Evolutionary conservation across 2,797 vertebrate species (phyloP).

Genomic region (Falco berigora): DNA sequence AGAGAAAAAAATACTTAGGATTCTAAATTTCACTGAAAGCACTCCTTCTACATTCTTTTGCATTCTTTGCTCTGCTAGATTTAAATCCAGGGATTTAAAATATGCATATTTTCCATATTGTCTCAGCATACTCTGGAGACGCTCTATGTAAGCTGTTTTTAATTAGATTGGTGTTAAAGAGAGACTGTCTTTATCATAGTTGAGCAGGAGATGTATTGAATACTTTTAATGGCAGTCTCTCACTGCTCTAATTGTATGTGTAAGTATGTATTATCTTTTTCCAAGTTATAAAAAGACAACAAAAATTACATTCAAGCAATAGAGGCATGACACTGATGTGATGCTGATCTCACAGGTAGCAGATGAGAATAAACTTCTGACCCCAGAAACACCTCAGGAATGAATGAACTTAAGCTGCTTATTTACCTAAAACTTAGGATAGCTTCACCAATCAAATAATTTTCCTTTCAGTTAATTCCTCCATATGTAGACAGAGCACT

Average conservation of each 20-base stretch:
- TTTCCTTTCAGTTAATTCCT: not conserved
- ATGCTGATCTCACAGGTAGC: not conserved
- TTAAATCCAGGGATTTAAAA: not conserved
- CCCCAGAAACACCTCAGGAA: not conserved
- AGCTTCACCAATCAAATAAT: not conserved
- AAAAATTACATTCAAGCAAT: not conserved
- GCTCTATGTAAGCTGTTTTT: not conserved
- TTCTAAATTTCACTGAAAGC: not conserved
- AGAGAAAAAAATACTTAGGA: not conserved
- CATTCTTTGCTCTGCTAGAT: not conserved
- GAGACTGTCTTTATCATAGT: not conserved
- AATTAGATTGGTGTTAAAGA: slow-evolving; percentile 12
- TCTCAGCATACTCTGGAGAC: not conserved
- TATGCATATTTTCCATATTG: not conserved
- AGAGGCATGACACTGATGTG: not conserved
- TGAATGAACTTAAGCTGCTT: not conserved
- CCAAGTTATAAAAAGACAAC: not conserved
- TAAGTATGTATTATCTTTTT: not conserved
- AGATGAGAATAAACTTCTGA: not conserved
- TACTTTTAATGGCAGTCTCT: not conserved
- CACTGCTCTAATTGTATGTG: not conserved
- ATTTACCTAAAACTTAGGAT: not conserved
- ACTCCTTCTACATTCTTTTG: not conserved
- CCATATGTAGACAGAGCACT: not conserved
- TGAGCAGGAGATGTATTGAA: not conserved